Evolutionary conservation across 2,113 vertebrate genomes (phyloP), one percentile per base, ranked within the genome.

Genomic region (Anser brachyrhynchus): DNA sequence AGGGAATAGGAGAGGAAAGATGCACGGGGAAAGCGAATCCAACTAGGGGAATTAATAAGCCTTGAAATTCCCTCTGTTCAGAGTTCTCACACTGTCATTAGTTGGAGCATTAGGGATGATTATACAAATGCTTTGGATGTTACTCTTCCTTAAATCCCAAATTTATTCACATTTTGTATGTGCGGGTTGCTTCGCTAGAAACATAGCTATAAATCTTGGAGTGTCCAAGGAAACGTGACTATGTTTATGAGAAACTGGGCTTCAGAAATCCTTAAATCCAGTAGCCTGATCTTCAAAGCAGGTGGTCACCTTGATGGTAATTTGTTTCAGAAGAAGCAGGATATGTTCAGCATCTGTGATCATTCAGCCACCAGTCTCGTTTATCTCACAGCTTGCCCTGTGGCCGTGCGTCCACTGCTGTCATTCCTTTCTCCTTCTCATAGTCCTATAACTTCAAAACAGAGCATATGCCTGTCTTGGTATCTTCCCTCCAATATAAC

Each of bases 31-130:
- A 97, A 97, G 89, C 2, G 67, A 97, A 97, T 97, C 91, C 97
- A 97, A 94, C 97, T 94, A 97, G 95, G 87, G 94, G 95, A 97
- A 98, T 97, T 98, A 98, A 98, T 98, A 98, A 96, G 97, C 98
- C 98, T 98, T 98, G 98, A 98, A 97, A 98, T 97, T 97, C 97
- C 97, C 97, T 97, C 95, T 97, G 96, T 97, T 97, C 96, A 26
- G 57, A 97, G 95, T 96, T 96, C 96, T 97, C 87, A 85, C 75
- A 96, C 87, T 95, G 87, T 96, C 97, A 96, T 98, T 98, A 98
- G 95, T 84, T 3, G 41, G 64, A 61, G 92, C 96, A 88, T 95
- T 97, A 97, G 89, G 84, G 90, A 91, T 97, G 97, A 96, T 97
- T 97, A 95, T 96, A 97, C 92, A 96, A 97, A 96, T 95, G 97